Evolutionary conservation across 2,113 vertebrate species (phyloP), one percentile per base, ranked within the genome.

Genomic region (Miniopterus natalensis): DNA sequence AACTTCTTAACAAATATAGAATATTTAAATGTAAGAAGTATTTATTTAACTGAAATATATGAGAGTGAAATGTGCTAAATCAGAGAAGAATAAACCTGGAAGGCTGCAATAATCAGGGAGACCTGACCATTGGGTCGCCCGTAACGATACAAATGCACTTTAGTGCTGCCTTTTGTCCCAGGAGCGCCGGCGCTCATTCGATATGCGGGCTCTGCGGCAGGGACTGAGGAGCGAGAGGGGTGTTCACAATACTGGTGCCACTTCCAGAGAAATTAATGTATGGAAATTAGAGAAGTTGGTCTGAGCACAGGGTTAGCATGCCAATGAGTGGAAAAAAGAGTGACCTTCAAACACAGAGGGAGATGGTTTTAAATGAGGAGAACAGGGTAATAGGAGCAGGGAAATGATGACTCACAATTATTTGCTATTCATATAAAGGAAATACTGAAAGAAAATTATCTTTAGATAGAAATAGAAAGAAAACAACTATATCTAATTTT

Each of bases 181-280:
- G n/a, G 51, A 95, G 57, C 1, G 74, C 45, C 20, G 68, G 6
- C 31, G 51, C 29, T 45, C 27, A 25, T 83, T 73, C 31, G 27
- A 80, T 57, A 27, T 36, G 27, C 53, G 13, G 14, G 6, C 42
- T 65, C 73, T 65, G 31, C 51, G 68, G 65, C 57, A 89, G 25
- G 79, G 18, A 27, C 84, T 84, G 79, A 85, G 20, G 20, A 92
- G 17, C n/a, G 51, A 85, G 40, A 84, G 73, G 17, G 79, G 17
- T 18, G 1, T 18, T 83, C 94, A 40, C 31, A 23, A 12, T 70
- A 47, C 5, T 57, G 49, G 27, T 83, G 27, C 40, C 55, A 73
- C 25, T 61, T 96, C 11, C 71, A 92, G 36, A 87, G 70, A 92
- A 92, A 63, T 42, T 92, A 86, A 78, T 65, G 3, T 89, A 73